Conservation (phyloP, 2,113 vertebrate species). For the Merops nubicus region DNA sequence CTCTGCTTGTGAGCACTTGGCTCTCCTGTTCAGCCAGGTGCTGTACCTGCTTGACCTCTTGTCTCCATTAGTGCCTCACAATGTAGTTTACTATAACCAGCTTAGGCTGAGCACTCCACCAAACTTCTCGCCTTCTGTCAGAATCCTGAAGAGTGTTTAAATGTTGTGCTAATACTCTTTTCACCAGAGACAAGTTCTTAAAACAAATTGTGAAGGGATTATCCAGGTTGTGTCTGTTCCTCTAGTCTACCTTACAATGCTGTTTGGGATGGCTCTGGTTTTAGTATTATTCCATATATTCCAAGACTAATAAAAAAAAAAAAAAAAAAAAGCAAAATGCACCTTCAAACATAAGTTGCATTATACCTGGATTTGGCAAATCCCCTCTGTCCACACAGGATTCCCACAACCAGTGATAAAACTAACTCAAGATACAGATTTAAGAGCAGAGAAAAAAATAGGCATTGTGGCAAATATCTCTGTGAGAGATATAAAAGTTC, state of each 20-base stretch:
- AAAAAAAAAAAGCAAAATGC: background rate
- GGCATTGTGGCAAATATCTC: background rate
- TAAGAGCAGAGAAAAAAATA: background rate
- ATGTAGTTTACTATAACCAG: background rate
- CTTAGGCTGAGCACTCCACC: background rate
- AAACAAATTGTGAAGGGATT: background rate
- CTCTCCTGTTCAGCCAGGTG: background rate
- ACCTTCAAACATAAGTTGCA: conserved; percentile 1
- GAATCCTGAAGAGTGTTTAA: background rate
- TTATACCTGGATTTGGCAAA: conserved; percentile 23
- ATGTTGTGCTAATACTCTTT: background rate
- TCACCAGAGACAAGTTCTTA: background rate
- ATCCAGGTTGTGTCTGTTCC: background rate
- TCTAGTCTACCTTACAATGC: background rate
- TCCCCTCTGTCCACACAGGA: background rate
- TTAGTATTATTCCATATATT: conserved; percentile 44
- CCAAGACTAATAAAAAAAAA: background rate
- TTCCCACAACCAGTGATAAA: background rate
- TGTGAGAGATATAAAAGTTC: background rate
- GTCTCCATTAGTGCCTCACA: background rate
- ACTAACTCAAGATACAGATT: background rate
- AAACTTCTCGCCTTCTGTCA: background rate
- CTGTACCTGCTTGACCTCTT: background rate
- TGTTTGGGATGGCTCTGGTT: background rate
- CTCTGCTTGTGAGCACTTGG: background rate